Base-by-base conservation (phyloP, 2,113 vertebrate genomes). In the Oncorhynchus clarkii region DNA sequence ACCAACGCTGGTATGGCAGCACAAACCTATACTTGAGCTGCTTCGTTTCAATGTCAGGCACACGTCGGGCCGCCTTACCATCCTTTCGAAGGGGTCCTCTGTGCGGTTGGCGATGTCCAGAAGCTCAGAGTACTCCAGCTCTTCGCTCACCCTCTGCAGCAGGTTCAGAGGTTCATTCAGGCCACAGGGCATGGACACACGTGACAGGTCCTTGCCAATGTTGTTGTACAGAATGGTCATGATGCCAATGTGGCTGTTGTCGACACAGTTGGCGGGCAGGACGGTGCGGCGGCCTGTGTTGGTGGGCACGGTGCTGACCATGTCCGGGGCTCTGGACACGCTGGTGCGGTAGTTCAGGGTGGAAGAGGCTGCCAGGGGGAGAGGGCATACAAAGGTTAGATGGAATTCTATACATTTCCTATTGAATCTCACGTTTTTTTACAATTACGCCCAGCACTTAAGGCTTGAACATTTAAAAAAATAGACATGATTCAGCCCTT, bases 151-250 rank as follows among this genome's bases (percentile, higher is more conserved):
- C 0, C 96, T 90, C 92, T 98, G 96, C 78, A 98, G 93, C 0
- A 95, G 91, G 85, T 90, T 95, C 80, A 97, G 72, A 0, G 96
- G 96, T 81, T 98, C 96, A 1, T 97, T 97, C 24, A 97, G 94
- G 75, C 94, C 93, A 3, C 94, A 94, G 0, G 96, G 95, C 96
- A 97, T 96, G 0, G 96, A 96, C 14, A 98, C 94, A 5, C 96
- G 93, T 1, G 96, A 97, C 85, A 98, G 91, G 86, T 98, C 96
- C 72, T 97, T 98, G 24, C 96, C 96, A 0, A 98, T 96, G 91
- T 97, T 97, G 93, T 96, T 97, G 72, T 96, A 94, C 22, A 98
- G 91, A 29, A 98, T 96, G 80, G 91, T 90, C 94, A 97, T 96
- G 82, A 98, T 90, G 75, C 96, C 96, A 11, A 98, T 94, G 22